Evolutionary conservation across 1,140 invertebrate species (phyloP).

Genomic region (Phymorhynchus buccinoides): DNA sequence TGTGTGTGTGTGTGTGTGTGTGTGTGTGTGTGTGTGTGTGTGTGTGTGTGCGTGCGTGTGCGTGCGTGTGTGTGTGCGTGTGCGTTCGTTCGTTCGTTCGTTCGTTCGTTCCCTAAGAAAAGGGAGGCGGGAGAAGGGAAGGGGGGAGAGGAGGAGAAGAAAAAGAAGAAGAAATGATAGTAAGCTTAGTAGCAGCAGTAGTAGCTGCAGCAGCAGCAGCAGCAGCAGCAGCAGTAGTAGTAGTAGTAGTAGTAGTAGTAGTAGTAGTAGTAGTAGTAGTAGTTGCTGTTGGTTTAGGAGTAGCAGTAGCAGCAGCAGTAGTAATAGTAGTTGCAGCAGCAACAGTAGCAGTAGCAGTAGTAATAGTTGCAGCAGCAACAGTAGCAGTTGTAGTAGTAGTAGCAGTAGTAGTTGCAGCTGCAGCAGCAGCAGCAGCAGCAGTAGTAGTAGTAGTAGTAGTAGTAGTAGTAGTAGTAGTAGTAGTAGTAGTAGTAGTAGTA

Average conservation of each 20-base stretch:
- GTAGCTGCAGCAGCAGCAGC: slow-evolving; percentile 1
- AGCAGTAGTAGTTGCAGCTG: not conserved
- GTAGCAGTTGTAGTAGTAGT: slow-evolving; percentile 8
- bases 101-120: too few species aligned
- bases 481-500: slow-evolving; percentile 17
- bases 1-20: too few species aligned
- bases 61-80: too few species aligned
- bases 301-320: slow-evolving; percentile 7
- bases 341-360: too few species aligned
- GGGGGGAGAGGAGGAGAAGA: not conserved
- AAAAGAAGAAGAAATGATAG: not conserved
- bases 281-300: too few species aligned
- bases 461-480: slow-evolving; percentile 16
- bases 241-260: slow-evolving; percentile 17
- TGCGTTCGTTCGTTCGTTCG: too few species aligned
- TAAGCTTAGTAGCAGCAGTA: not conserved
- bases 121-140: too few species aligned
- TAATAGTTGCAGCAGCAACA: slow-evolving; percentile 7
- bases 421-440: not conserved
- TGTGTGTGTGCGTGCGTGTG: too few species aligned
- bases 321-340: too few species aligned
- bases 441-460: slow-evolving; percentile 9
- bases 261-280: slow-evolving; percentile 16
- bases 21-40: too few species aligned
- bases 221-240: slow-evolving; percentile 11